Evolutionary conservation across 1,140 invertebrate genomes (phyloP).

Genomic region (Gonioctena quinquepunctata): DNA sequence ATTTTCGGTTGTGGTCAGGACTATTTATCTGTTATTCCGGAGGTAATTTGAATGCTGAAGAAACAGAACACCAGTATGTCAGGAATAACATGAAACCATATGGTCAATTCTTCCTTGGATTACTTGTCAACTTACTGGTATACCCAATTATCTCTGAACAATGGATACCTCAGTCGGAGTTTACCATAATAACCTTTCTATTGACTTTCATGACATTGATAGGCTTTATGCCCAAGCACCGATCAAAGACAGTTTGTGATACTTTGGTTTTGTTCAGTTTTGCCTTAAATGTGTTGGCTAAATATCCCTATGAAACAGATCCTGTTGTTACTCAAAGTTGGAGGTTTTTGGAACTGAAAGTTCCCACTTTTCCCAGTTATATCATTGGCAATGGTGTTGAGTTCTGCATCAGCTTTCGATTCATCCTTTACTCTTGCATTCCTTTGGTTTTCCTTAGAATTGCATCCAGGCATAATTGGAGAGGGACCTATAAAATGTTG

Average conservation of each 20-base stretch:
- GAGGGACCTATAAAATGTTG: constrained; percentile 74
- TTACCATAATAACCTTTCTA: constrained; percentile 73
- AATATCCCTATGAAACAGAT: constrained; percentile 83
- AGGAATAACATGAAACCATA: constrained; percentile 81
- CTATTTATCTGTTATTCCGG: constrained; percentile 73
- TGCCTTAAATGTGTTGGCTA: constrained; percentile 77
- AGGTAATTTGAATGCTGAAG: constrained; percentile 70
- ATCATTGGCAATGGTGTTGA: constrained; percentile 81
- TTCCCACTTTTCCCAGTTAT: constrained; percentile 80
- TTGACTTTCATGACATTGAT: constrained; percentile 75
- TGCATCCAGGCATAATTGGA: constrained; percentile 74
- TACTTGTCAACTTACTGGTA: constrained; percentile 74
- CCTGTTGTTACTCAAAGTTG: constrained; percentile 77
- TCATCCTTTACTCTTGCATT: constrained; percentile 75
- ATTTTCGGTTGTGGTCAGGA: constrained; percentile 79
- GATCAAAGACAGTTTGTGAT: constrained; percentile 65
- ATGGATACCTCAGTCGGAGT: constrained; percentile 81
- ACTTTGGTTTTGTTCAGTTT: constrained; percentile 76
- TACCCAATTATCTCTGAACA: constrained; percentile 77
- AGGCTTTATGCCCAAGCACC: constrained; percentile 66
- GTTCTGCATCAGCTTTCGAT: constrained; percentile 79
- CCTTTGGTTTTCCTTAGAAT: constrained; percentile 73
- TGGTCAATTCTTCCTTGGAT: constrained; percentile 74
- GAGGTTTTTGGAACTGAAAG: constrained; percentile 77
- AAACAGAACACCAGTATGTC: constrained; percentile 81